Evolutionary conservation across 2,888 invertebrate species (phyloP).

Genomic region (Rhynchonema sp.): DNA sequence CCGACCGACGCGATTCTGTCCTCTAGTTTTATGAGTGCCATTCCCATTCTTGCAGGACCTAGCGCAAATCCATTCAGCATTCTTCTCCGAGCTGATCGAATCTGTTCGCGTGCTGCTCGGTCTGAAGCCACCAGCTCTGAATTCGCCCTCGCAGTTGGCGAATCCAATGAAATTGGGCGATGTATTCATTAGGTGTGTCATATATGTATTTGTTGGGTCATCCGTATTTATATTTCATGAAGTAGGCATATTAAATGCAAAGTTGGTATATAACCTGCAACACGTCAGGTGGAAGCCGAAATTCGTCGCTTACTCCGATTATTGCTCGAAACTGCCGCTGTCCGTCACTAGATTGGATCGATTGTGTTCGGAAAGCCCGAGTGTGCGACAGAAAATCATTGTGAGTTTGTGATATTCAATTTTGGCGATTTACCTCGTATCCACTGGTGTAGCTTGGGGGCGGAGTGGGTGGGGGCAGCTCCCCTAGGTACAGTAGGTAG

Average conservation of each 20-base stretch:
- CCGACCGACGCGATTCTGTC: no score
- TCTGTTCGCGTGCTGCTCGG: conserved; percentile 29
- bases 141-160: background rate
- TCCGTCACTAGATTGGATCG: conserved; percentile 70
- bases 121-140: background rate
- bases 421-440: no score
- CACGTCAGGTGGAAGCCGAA: conserved; percentile 64
- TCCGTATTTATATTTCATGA: no score
- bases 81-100: conserved; percentile 56
- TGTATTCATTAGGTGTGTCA: conserved; percentile 49
- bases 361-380: conserved; percentile 46
- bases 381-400: conserved; percentile 46
- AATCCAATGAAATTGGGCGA: conserved; percentile 41
- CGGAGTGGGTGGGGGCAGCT: no score
- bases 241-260: no score
- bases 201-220: no score
- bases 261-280: no score
- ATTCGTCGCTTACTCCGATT: conserved; percentile 79
- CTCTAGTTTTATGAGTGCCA: no score
- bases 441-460: no score
- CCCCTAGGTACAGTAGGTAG: no score
- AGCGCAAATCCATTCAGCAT: conserved; percentile 61
- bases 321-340: conserved; percentile 73
- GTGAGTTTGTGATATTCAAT: no score
- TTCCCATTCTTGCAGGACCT: conserved; percentile 46